These are phyloP conservation scores for Microchrysa polita DNA, from an alignment of 2,888 invertebrate genomes.

Conservation along the genomic window DNA sequence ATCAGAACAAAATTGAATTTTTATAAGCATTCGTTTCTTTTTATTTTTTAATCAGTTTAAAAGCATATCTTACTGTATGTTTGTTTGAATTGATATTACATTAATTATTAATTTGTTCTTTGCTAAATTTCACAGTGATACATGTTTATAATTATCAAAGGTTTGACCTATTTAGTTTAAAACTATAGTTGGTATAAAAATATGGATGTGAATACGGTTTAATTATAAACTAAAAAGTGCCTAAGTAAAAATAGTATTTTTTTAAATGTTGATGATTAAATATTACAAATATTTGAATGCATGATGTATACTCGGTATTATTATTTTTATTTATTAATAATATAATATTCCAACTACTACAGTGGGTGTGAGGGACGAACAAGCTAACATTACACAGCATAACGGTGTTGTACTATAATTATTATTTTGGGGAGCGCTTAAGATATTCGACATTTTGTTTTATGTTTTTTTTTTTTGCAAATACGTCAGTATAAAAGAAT, in stretches of 20 bases:
- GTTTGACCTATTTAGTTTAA: slow-evolving; percentile 15
- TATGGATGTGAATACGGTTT: background rate
- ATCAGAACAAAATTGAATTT: no score
- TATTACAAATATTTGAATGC: background rate
- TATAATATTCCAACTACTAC: background rate
- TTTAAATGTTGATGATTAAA: background rate
- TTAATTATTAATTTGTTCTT: no score
- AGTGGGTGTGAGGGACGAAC: slow-evolving; percentile 30
- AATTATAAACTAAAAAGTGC: background rate
- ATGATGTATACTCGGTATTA: no score
- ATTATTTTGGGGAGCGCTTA: no score
- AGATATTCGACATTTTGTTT: background rate
- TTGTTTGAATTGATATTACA: no score
- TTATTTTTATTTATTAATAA: background rate
- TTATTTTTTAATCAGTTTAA: no score
- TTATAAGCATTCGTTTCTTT: no score
- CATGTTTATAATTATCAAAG: background rate
- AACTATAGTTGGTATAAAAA: slow-evolving; percentile 31
- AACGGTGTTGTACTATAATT: background rate
- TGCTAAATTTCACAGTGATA: no score
- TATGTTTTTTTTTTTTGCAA: background rate
- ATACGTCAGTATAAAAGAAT: background rate
- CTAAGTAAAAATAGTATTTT: background rate
- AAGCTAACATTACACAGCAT: slow-evolving; percentile 16
- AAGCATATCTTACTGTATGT: no score